Evolutionary conservation across 2,797 vertebrate genomes (phyloP).

Genomic region (Balearica regulorum): DNA sequence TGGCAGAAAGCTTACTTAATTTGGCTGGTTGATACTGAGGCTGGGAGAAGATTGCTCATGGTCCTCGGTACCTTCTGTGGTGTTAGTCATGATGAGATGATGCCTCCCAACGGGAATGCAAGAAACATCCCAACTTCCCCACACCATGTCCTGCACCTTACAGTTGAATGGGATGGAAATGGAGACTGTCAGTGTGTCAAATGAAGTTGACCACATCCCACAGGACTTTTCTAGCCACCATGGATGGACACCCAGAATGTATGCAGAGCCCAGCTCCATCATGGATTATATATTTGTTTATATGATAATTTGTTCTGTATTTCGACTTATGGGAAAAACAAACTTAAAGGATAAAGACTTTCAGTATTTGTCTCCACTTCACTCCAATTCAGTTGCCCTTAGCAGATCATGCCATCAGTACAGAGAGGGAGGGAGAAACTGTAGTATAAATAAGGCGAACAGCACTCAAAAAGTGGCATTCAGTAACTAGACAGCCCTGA

Average conservation of each 20-base stretch:
- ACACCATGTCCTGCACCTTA: neutral
- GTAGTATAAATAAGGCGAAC: neutral
- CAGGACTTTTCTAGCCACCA: neutral
- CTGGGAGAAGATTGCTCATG: neutral
- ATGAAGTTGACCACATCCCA: neutral
- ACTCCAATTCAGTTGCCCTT: neutral
- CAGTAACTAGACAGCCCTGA: neutral
- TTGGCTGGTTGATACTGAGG: neutral
- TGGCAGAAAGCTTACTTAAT: neutral
- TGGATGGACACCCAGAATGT: neutral
- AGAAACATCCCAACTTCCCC: neutral
- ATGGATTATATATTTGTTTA: neutral
- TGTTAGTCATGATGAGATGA: neutral
- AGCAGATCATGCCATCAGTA: neutral
- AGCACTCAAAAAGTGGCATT: neutral
- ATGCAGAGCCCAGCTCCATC: neutral
- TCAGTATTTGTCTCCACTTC: neutral
- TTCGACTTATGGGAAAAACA: neutral
- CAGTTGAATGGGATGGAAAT: neutral
- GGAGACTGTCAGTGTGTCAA: neutral
- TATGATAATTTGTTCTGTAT: neutral
- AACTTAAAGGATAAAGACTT: neutral
- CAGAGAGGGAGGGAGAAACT: neutral
- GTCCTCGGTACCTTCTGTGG: neutral
- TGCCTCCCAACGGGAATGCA: neutral